Evolutionary conservation across 2,888 invertebrate species (phyloP), one percentile per base, ranked within the genome.

Genomic region (Melikaiella ostensackeni): DNA sequence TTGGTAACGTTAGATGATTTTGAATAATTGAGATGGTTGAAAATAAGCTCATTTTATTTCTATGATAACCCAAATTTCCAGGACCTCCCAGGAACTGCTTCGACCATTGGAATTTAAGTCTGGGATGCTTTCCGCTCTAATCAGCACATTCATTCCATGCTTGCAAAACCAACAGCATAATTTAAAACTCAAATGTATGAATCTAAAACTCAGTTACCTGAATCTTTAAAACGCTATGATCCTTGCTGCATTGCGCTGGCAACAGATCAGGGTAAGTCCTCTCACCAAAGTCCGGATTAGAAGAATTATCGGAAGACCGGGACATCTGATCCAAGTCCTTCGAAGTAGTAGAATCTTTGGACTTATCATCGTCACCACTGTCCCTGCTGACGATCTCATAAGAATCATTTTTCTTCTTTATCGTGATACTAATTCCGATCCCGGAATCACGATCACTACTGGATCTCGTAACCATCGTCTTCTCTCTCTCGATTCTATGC

Each of bases 381-480:
- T 87, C 86, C 76, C 83, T 89, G 33, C 86, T 87, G 16, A 91
- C 89, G 78, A 91, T 88, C 79, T 91, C 89, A 80, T 91, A 91
- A 1, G 89, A 90, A 85, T 91, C 84, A 77, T 91, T 90, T 64
- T 87, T 89, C 77, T 90, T 91, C 75, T 91, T 91, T 38, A 91
- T 91, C 21, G 89, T 91, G 75, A 91, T 90, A 57, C 85, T 89
- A 70, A 91, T 89, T 27, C 89, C 90, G 80, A 87, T 87, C 30
- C 88, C 87, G 42, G 89, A 88, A 79, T 89, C 88, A n/a, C 84
- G 81, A 75, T 90, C 89, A 78, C 83, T 87, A 77, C 82, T 86
- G 62, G 77, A 85, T 21, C 84, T 75, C 9, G 84, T 81, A 21
- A 77, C 80, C 75, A 50, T 70, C 59, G 33, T 75, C 46, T 74